Base-by-base conservation (phyloP, 53 echinoderm and acorn worm genomes). In the Holothuria leucospilota region DNA sequence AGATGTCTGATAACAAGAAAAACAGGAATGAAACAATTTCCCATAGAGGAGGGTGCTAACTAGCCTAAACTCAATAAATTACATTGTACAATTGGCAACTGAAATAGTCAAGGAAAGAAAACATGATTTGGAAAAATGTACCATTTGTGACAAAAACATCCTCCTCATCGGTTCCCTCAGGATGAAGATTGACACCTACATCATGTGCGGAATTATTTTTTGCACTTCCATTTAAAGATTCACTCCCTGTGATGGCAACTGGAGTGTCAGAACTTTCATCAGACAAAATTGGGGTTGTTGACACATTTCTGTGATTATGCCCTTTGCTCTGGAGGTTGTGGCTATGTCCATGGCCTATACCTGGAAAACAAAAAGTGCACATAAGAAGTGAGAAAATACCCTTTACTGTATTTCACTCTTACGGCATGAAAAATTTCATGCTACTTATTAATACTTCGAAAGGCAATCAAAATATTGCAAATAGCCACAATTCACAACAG, bases 341-440 rank as follows among this genome's bases (percentile, higher is more conserved):
- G 21, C 75, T 75, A 42, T 75, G 75, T 51, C 75, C 75, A 75
- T 75, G 75, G 8, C 75, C 75, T 52, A 75, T 52, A 13, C 75
- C 75, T 75, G 75, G 5, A 75, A 39, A 24, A 46, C 34, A 34
- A 34, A 34, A 34, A 34, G 34, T 34, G 34, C 13, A 49, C 9
- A 49, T 49, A 49, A 49, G 49, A 49, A 11, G 13, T 49, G 49
- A 49, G 49, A 0, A 1, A 49, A 13, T 6, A 49, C 49, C 8
- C 49, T 49, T 49, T 6, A n/a, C n/a, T n/a, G n/a, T n/a, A 34
- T 34, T 34, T 34, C 34, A 34, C 3, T 34, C 1, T n/a, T 34
- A 3, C 3, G 34, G 3, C 3, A 34, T 2, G 34, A 46, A 46
- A 46, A 2, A 46, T 46, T 46, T 46, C 6, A 46, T 9, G 56